These are phyloP conservation scores for Nycticorax nycticorax DNA, from an alignment of 2,113 vertebrate species.

Conservation along the genomic window DNA sequence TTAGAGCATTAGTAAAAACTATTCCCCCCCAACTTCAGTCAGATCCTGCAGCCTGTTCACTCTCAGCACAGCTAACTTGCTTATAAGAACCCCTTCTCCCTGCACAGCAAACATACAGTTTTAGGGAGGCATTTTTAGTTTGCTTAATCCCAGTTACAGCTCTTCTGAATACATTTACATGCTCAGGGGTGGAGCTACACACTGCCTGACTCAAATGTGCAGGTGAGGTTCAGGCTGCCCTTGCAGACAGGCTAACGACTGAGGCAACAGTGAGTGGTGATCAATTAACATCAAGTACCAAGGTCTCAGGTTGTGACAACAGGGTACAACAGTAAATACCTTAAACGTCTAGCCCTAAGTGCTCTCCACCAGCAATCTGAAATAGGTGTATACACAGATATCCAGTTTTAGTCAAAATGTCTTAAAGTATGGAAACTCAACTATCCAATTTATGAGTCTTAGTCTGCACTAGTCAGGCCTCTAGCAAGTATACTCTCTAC, in stretches of 20 bases:
- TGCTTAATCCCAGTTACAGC: background rate
- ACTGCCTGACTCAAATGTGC: background rate
- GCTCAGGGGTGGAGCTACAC: background rate
- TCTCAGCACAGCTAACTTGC: background rate
- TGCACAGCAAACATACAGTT: background rate
- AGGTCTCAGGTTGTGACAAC: background rate
- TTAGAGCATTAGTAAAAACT: background rate
- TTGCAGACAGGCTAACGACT: background rate
- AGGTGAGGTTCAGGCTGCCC: fast-evolving
- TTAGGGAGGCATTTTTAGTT: background rate
- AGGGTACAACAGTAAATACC: background rate
- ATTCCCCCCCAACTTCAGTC: background rate
- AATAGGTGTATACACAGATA: background rate
- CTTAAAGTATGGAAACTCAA: background rate
- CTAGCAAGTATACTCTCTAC: background rate
- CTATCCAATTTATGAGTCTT: background rate
- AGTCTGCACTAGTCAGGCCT: background rate
- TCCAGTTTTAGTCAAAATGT: background rate
- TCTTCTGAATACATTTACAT: background rate
- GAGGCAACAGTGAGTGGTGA: fast-evolving
- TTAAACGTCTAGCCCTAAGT: background rate
- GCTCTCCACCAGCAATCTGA: background rate
- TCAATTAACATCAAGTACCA: background rate
- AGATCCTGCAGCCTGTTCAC: background rate
- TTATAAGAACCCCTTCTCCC: background rate